Percentiles rank a stretch among this genome's conserved stretches.
These are phyloP conservation scores for Drosophila trichaetosa DNA, from an alignment of 2,888 invertebrate species.

Conservation along the genomic window DNA sequence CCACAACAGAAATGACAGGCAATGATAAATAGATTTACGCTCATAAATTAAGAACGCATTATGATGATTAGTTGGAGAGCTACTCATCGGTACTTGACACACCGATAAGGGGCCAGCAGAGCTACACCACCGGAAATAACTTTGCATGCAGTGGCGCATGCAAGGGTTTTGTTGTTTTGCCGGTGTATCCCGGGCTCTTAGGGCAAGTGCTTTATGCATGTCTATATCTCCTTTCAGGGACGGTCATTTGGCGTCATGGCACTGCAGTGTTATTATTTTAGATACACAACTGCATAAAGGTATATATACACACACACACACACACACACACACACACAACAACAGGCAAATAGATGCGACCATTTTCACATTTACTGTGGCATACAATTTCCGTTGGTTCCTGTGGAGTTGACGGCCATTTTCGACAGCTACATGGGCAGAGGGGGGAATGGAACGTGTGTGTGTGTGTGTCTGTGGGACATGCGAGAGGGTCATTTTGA, in stretches of 20 bases:
- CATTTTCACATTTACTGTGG: slow-evolving; percentile 28
- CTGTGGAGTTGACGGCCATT: slow-evolving; percentile 31
- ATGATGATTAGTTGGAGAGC: slow-evolving; percentile 36
- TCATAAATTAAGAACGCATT: slow-evolving; percentile 41
- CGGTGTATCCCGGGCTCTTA: slow-evolving; percentile 10
- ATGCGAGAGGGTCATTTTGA: slow-evolving; percentile 10
- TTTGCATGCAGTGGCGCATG: neutral
- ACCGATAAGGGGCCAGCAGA: slow-evolving; percentile 8
- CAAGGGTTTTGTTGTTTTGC: neutral
- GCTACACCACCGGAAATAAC: slow-evolving; percentile 32
- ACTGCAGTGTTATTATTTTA: slow-evolving; percentile 60
- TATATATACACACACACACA: slow-evolving; percentile 2
- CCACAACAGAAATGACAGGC: slow-evolving; percentile 23
- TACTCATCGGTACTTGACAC: slow-evolving; percentile 26
- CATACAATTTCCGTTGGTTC: slow-evolving; percentile 50
- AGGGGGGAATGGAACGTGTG: neutral
- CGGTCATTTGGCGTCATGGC: slow-evolving; percentile 46
- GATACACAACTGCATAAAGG: slow-evolving; percentile 9
- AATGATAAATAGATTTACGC: slow-evolving; percentile 29
- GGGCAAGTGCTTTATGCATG: slow-evolving; percentile 29
- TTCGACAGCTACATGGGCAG: slow-evolving; percentile 1
- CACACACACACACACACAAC: slow-evolving; percentile 7
- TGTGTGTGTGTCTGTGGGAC: neutral
- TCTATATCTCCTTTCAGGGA: slow-evolving; percentile 28
- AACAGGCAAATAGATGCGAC: slow-evolving; percentile 11